Conservation (phyloP, 2,113 vertebrate species). For the Platichthys flesus region DNA sequence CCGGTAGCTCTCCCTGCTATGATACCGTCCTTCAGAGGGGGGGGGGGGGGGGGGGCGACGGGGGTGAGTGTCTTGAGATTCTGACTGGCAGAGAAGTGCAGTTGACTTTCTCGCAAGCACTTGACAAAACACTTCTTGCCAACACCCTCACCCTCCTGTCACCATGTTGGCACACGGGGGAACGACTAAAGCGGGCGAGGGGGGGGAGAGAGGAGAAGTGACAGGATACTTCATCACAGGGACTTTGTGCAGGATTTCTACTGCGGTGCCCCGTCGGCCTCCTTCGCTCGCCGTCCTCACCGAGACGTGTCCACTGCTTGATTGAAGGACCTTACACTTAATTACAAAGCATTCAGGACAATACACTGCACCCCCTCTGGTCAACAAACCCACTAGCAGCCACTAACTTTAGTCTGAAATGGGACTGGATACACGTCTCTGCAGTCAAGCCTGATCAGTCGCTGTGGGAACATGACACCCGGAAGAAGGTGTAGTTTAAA, state of each 20-base stretch:
- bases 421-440: too few species aligned
- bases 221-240: conserved; percentile 58
- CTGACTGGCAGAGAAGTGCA: conserved; percentile 57
- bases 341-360: background rate
- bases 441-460: too few species aligned
- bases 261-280: conserved; percentile 21
- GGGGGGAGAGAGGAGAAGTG: conserved; percentile 31
- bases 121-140: conserved; percentile 66
- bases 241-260: conserved; percentile 27
- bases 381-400: too few species aligned
- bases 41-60: background rate
- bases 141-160: conserved; percentile 56
- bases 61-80: conserved; percentile 11
- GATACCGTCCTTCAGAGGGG: conserved; percentile 3
- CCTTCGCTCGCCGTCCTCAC: background rate
- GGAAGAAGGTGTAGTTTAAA: too few species aligned
- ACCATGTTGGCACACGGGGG: conserved; percentile 25
- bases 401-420: too few species aligned
- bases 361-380: too few species aligned
- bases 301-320: background rate
- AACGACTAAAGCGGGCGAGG: conserved; percentile 33
- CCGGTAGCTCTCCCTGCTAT: conserved; percentile 14
- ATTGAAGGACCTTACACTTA: background rate
- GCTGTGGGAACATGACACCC: too few species aligned
- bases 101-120: conserved; percentile 54